Evolutionary conservation across 37 sponge, comb jelly and placozoan genomes (phyloP), one percentile per base, ranked within the genome.

Genomic region (Haliclona indistincta): DNA sequence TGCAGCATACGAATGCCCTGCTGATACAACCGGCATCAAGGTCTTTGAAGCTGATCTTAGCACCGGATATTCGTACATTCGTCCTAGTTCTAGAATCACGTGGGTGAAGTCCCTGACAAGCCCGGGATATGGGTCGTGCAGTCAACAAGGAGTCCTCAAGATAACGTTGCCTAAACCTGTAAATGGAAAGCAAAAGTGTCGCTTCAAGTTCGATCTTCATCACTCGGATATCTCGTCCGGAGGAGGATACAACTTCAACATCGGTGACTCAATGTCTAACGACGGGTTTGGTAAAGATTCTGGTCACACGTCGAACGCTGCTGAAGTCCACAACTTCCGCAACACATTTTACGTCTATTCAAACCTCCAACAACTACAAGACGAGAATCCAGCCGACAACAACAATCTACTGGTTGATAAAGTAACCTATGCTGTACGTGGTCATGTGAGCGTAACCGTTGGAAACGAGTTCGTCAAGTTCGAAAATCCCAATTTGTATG

Each of bases 261-360:
- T 70, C 32, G 53, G 37, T 38, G 71, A 70, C 54, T 70, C 71
- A 1, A 47, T n/a, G n/a, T n/a, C 54, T 4, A 29, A 30, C 10
- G 52, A 70, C 33, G 71, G 71, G 22, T 70, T 53, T 15, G 71
- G 74, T 19, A 43, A 61, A 6, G 74, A 73, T 73, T 40, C 39
- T 5, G 74, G 74, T 1, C 22, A 42, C 10, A 73, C 74, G 19
- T 73, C 74, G 1, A 73, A 73, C 58, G 74, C 74, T n/a, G 74
- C 74, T 38, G 74, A 73, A 20, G 74, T 73, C 3, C 74, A 73
- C 61, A 72, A 51, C 39, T 5, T 54, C 2, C 22, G 58, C 58
- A 54, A 17, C 23, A 4, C 17, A 20, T 72, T 8, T 10, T 72
- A 23, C 19, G 38, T 55, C 23, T 73, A 56, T 44, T 55, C 61